Conservation (phyloP, 35 echinoderm and acorn worm species). For the Ophioderma brevispina region DNA sequence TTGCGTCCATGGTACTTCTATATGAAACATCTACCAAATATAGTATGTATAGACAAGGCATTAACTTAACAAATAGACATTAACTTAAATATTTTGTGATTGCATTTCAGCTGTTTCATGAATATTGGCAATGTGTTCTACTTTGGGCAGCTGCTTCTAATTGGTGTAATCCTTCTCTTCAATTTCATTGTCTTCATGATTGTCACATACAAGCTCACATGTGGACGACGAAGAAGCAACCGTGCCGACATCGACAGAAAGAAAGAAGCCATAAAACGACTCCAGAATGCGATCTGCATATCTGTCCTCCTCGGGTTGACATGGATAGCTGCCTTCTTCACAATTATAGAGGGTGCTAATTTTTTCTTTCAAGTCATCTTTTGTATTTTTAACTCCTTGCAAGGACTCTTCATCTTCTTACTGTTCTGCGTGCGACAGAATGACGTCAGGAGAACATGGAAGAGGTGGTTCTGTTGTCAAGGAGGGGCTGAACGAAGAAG, state of each 20-base stretch:
- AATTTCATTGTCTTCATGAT: conserved; percentile 29
- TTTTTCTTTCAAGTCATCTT: conserved; percentile 61
- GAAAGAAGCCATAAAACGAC: conserved; percentile 26
- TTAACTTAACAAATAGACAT: no score
- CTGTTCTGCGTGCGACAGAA: conserved; percentile 63
- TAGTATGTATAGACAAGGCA: no score
- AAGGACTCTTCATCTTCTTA: conserved; percentile 79
- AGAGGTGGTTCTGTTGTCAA: neutral
- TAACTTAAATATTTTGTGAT: no score
- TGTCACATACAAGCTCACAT: conserved; percentile 38
- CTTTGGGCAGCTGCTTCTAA: conserved; percentile 22
- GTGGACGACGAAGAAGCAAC: neutral
- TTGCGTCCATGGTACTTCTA: no score
- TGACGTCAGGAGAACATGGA: conserved; percentile 70
- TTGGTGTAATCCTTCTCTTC: conserved; percentile 34
- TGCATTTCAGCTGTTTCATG: conserved; percentile 19
- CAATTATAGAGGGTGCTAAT: conserved; percentile 9
- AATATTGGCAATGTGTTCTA: conserved; percentile 33
- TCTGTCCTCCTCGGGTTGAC: conserved; percentile 64
- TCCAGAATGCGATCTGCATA: conserved; percentile 56
- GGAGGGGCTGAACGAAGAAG: neutral
- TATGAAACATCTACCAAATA: no score
- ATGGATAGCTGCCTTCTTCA: conserved; percentile 69
- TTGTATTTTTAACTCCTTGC: conserved; percentile 65
- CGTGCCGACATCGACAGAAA: neutral